These are phyloP conservation scores for Sebastes schlegelii DNA, from an alignment of 2,113 vertebrate genomes.

Conservation along the genomic window DNA sequence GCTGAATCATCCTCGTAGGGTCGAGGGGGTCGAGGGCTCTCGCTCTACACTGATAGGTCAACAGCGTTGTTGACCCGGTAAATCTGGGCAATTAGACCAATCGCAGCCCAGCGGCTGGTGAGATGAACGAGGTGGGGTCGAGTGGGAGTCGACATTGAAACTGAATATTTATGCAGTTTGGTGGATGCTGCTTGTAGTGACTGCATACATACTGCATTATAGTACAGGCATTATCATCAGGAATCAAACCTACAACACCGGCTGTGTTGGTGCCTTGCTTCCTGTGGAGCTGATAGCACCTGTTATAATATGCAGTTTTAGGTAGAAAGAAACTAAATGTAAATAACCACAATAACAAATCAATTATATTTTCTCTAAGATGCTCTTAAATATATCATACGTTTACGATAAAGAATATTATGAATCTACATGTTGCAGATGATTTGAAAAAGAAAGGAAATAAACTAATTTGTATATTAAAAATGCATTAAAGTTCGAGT, in stretches of 20 bases:
- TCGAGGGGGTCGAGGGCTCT: conserved; percentile 23
- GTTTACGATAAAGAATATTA: not conserved
- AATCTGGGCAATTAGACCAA: conserved; percentile 51
- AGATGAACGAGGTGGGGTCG: not conserved
- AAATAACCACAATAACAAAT: too few species aligned
- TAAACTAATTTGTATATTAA: not conserved
- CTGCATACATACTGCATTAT: too few species aligned
- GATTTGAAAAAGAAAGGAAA: not conserved
- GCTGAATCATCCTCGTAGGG: not conserved
- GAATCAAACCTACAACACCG: not conserved
- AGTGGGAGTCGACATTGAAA: not conserved
- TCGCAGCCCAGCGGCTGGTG: not conserved
- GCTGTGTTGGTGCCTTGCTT: not conserved
- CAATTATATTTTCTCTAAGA: not conserved
- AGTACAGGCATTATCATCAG: not conserved
- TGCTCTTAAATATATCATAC: not conserved
- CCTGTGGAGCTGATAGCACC: too few species aligned
- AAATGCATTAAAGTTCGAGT: not conserved
- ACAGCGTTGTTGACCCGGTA: conserved; percentile 34
- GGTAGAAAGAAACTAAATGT: too few species aligned
- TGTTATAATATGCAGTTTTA: not conserved
- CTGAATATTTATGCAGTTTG: not conserved
- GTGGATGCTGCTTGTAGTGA: not conserved
- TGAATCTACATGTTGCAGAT: too few species aligned
- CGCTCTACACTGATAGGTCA: conserved; percentile 30